phyloP scores from a whole-genome alignment of 2,797 vertebrate genomes.

The Lacerta agilis region DNA sequence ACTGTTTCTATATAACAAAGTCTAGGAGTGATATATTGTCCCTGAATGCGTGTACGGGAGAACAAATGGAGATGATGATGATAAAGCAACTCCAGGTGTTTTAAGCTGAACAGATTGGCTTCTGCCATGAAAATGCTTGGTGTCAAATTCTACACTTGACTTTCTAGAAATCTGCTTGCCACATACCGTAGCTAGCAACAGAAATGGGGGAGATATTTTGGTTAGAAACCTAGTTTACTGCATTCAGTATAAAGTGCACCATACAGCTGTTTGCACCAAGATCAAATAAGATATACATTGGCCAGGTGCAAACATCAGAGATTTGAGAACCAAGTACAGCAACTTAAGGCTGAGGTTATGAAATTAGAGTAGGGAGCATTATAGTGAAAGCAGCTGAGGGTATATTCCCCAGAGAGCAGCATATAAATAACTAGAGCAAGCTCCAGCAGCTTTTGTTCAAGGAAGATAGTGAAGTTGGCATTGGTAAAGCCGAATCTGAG shows the following conservation, averaged over 20 bases:
- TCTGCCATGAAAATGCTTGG: constrained; percentile 17
- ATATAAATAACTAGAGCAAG: constrained; percentile 16
- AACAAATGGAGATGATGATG: background rate
- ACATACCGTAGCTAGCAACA: constrained; percentile 11
- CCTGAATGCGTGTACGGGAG: background rate
- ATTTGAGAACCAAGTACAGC: constrained; percentile 19
- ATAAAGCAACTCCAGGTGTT: constrained; percentile 11
- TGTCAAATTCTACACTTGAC: background rate
- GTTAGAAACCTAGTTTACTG: constrained; percentile 27
- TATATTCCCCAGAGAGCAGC: constrained; percentile 26
- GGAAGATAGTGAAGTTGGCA: background rate
- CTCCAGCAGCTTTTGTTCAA: constrained; percentile 11
- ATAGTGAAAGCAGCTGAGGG: constrained; percentile 24
- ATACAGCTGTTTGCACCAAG: constrained; percentile 16
- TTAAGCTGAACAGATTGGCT: background rate
- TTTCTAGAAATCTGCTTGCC: background rate
- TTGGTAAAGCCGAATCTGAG: constrained; percentile 2
- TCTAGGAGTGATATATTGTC: background rate
- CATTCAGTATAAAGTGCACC: background rate
- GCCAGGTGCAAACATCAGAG: constrained; percentile 18
- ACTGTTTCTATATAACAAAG: constrained; percentile 18
- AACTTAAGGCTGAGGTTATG: constrained; percentile 19
- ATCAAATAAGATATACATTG: constrained; percentile 17
- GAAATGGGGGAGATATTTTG: background rate
- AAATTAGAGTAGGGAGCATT: background rate